Evolutionary conservation across 2,888 invertebrate species (phyloP), one percentile per base, ranked within the genome.

Genomic region (Apamea epomidion): DNA sequence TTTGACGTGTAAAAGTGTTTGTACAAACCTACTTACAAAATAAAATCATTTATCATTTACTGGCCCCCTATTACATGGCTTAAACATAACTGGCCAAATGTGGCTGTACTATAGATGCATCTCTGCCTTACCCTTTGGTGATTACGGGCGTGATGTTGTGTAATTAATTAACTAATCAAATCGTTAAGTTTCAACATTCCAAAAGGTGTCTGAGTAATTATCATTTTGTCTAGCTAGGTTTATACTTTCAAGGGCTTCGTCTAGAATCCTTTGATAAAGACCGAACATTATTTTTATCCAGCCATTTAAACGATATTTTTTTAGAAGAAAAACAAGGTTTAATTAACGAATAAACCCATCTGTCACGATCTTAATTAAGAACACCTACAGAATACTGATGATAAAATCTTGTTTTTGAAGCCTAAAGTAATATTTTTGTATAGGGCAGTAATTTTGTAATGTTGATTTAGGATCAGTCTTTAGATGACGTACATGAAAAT

Each of bases 381-480:
- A 76, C 29, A 75, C 54, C 72, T 14, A 54, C 87, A 78, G 87
- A 84, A 84, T 84, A 78, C 78, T 84, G 74, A 83, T 78, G 54
- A 78, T 42, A 60, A 48, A 76, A 75, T 73, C 74, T 74, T 64
- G 51, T 69, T 72, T 72, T 73, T 75, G 12, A 68, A 82, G 45
- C 83, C 83, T 78, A 75, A 69, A 72, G 29, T 48, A 86, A 86
- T 71, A 83, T 86, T 86, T 76, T 88, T 69, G 65, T 51, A 29
- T 71, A 32, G 72, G 69, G 69, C 72, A 67, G 32, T 51, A 84
- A 78, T 88, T 84, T 87, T 64, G 32, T 29, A 42, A 80, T 80
- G 84, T 89, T 82, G 54, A 68, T 87, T 89, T 84, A 89, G 87
- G 89, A 78, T 75, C 70, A 78, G 68, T 80, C 67, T 82, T 62